A percentile compares a stretch with the other conserved stretches of the same genome.
phyloP scores from a whole-genome alignment of 2,797 vertebrate genomes.

The Chelon labrosus region DNA sequence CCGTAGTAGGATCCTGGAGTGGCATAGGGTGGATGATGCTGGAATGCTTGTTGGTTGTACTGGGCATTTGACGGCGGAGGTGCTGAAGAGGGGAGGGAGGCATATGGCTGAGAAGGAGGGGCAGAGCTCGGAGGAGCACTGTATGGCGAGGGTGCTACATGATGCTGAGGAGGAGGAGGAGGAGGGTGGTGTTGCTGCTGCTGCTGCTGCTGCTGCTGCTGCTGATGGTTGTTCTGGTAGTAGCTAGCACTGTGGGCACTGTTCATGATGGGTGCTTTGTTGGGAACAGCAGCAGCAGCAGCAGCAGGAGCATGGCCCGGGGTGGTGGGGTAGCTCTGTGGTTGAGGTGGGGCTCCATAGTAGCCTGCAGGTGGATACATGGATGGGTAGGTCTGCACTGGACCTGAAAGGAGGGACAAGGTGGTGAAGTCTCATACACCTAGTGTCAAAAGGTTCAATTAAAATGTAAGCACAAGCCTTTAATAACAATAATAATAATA shows the following conservation, averaged over 20 bases:
- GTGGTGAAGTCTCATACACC: background rate
- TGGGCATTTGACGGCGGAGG: slow-evolving; percentile 74
- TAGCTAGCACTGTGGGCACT: slow-evolving; percentile 85
- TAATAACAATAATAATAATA: too few relatives aligned
- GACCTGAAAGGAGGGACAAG: slow-evolving; percentile 81
- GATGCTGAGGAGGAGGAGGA: slow-evolving; percentile 81
- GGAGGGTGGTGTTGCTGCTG: slow-evolving; percentile 58
- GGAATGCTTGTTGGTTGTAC: slow-evolving; percentile 80
- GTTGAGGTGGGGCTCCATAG: slow-evolving; percentile 82
- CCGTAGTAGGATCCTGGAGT: slow-evolving; percentile 82
- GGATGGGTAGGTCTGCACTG: slow-evolving; percentile 83
- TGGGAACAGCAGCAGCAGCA: slow-evolving; percentile 76
- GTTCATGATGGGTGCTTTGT: slow-evolving; percentile 86
- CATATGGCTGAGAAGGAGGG: slow-evolving; percentile 77
- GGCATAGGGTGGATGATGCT: slow-evolving; percentile 77
- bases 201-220: slow-evolving; percentile 41
- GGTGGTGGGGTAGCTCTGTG: slow-evolving; percentile 83
- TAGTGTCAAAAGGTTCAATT: too few relatives aligned
- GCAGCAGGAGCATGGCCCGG: slow-evolving; percentile 79
- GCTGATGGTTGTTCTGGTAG: slow-evolving; percentile 86
- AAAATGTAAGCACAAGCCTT: too few relatives aligned
- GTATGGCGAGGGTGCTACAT: slow-evolving; percentile 75
- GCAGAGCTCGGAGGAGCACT: slow-evolving; percentile 72
- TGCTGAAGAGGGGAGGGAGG: slow-evolving; percentile 64
- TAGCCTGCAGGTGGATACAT: slow-evolving; percentile 84